Evolutionary conservation across 2,888 invertebrate species (phyloP).

Genomic region (Selenia dentaria): DNA sequence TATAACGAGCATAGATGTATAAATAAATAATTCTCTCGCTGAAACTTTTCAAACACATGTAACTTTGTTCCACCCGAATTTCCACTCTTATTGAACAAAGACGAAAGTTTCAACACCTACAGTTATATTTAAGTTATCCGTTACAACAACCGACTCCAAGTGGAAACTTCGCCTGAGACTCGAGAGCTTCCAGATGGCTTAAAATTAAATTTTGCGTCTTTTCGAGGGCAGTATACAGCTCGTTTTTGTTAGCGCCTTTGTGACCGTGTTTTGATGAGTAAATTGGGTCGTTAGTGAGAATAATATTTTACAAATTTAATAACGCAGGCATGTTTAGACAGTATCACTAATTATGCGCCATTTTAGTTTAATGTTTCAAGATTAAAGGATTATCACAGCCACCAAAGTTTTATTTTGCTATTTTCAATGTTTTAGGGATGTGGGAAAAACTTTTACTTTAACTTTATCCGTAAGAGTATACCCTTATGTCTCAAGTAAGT

Average conservation of each 20-base stretch:
- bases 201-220: slow-evolving; percentile 47
- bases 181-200: slow-evolving; percentile 43
- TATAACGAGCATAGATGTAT: no score
- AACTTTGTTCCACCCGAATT: slow-evolving; percentile 24
- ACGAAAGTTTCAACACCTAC: slow-evolving; percentile 38
- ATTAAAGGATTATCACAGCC: no score
- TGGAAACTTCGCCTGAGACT: slow-evolving; percentile 42
- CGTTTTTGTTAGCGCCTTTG: slow-evolving; percentile 20
- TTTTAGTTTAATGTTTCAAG: no score
- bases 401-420: no score
- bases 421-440: no score
- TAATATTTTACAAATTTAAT: background rate
- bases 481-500: no score
- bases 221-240: slow-evolving; percentile 11
- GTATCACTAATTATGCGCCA: no score
- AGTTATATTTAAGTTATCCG: slow-evolving; percentile 49
- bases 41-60: slow-evolving; percentile 19
- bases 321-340: background rate
- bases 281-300: slow-evolving; percentile 1
- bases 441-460: no score
- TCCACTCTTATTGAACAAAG: slow-evolving; percentile 44
- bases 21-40: slow-evolving; percentile 17
- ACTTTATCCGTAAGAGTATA: no score
- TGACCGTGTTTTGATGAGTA: slow-evolving; percentile 6
- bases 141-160: slow-evolving; percentile 53